Evolutionary conservation across 2,888 invertebrate species (phyloP).

Genomic region (Magallana nippona): DNA sequence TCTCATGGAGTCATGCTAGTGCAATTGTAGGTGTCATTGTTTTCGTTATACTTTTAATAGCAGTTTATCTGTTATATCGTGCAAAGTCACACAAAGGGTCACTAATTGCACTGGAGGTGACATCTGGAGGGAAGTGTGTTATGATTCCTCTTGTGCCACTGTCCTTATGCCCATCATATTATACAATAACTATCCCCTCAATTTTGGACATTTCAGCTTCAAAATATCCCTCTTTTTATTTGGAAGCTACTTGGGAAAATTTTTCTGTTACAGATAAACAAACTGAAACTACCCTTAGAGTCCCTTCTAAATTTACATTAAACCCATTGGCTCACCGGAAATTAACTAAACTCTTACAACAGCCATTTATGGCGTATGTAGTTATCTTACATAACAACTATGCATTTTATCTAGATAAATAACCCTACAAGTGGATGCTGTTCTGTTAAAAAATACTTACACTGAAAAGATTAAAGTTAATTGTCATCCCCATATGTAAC

Average conservation of each 20-base stretch:
- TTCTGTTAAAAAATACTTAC: too few relatives aligned
- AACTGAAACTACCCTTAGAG: slow-evolving; percentile 24
- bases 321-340: background rate
- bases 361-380: slow-evolving; percentile 38
- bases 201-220: slow-evolving; percentile 34
- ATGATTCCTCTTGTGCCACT: slow-evolving; percentile 12
- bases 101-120: slow-evolving; percentile 38
- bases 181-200: slow-evolving; percentile 14
- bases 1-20: slow-evolving; percentile 39
- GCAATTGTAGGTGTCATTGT: slow-evolving; percentile 5
- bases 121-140: slow-evolving; percentile 42
- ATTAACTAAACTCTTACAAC: slow-evolving; percentile 33
- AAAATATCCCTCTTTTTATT: slow-evolving; percentile 22
- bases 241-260: slow-evolving; percentile 30
- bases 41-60: background rate
- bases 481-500: too few relatives aligned
- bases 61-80: slow-evolving; percentile 34
- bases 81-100: slow-evolving; percentile 36
- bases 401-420: background rate
- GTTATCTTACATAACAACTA: slow-evolving; percentile 33
- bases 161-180: slow-evolving; percentile 45
- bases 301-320: background rate
- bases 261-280: slow-evolving; percentile 39
- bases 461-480: too few relatives aligned
- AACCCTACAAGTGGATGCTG: too few relatives aligned